These are phyloP conservation scores for Epinotia nisella DNA, from an alignment of 2,888 invertebrate species.

Conservation along the genomic window DNA sequence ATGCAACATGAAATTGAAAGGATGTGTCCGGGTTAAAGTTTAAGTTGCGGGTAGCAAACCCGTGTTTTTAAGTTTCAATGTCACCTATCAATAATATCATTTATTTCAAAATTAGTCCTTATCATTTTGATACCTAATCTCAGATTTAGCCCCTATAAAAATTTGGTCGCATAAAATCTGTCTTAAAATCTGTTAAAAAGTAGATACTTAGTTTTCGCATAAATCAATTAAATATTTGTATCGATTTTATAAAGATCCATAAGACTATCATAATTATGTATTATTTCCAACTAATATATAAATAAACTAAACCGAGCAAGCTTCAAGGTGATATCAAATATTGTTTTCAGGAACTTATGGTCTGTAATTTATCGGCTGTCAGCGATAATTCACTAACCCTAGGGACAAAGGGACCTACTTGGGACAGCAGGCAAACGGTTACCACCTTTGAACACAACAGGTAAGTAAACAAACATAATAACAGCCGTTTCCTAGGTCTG, in stretches of 20 bases:
- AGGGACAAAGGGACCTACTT: conserved; percentile 70
- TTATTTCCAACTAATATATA: no score
- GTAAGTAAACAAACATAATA: conserved; percentile 52
- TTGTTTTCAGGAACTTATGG: conserved; percentile 62
- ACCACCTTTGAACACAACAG: conserved; percentile 68
- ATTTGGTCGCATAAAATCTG: not conserved
- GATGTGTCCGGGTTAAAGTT: no score
- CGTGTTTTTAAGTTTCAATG: no score
- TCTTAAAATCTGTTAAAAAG: not conserved
- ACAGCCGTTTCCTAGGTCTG: not conserved
- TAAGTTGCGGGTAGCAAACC: no score
- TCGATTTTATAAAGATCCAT: not conserved
- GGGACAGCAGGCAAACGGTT: conserved; percentile 78
- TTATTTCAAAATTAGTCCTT: no score
- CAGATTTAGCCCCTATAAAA: not conserved
- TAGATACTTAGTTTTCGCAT: not conserved
- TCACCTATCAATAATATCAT: no score
- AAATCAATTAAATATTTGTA: not conserved
- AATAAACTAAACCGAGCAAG: no score
- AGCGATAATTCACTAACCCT: conserved; percentile 67
- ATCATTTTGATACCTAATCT: no score
- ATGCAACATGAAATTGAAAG: no score
- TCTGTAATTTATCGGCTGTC: conserved; percentile 64
- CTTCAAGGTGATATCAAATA: not conserved
- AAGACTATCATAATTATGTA: no score